Percentiles rank a stretch among this genome's conserved stretches.
phyloP scores from a whole-genome alignment of 1,140 invertebrate species.

The Monomorium pharaonis region DNA sequence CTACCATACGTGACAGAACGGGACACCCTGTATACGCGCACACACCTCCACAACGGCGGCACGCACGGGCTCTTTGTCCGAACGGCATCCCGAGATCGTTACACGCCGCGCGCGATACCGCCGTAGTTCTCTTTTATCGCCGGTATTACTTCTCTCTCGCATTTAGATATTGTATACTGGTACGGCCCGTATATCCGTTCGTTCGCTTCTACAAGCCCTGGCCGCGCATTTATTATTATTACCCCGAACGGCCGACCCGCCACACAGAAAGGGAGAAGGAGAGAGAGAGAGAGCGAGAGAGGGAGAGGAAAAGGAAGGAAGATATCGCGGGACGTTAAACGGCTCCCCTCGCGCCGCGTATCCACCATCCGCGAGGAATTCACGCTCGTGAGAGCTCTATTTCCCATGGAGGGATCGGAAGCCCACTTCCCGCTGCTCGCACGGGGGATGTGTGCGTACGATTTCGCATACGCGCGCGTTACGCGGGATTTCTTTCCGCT shows the following conservation, averaged over 20 bases:
- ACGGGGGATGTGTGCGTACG: not conserved
- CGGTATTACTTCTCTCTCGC: slow-evolving; percentile 62
- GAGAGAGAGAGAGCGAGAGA: not conserved
- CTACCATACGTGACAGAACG: not conserved
- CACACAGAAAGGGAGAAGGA: not conserved
- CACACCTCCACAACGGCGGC: not conserved
- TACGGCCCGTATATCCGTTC: slow-evolving; percentile 24
- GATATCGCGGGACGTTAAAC: slow-evolving; percentile 42
- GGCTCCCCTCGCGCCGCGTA: not conserved
- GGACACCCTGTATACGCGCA: slow-evolving; percentile 27
- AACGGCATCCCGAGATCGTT: slow-evolving; percentile 46
- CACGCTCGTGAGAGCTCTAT: slow-evolving; percentile 42
- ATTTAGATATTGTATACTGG: slow-evolving; percentile 47
- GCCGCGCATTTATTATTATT: slow-evolving; percentile 56
- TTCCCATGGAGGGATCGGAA: slow-evolving; percentile 32
- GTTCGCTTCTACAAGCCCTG: slow-evolving; percentile 27
- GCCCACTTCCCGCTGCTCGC: slow-evolving; percentile 17
- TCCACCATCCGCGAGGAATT: slow-evolving; percentile 28
- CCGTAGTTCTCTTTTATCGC: slow-evolving; percentile 38
- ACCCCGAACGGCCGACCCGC: slow-evolving; percentile 34
- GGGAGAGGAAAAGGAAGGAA: not conserved
- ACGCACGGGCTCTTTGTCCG: slow-evolving; percentile 51
- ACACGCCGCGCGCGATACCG: slow-evolving; percentile 43
- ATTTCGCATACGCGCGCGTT: not conserved
- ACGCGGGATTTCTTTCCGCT: not conserved